These are phyloP conservation scores for Neelides sp. DNA, from an alignment of 1,140 invertebrate genomes.

Conservation along the genomic window DNA sequence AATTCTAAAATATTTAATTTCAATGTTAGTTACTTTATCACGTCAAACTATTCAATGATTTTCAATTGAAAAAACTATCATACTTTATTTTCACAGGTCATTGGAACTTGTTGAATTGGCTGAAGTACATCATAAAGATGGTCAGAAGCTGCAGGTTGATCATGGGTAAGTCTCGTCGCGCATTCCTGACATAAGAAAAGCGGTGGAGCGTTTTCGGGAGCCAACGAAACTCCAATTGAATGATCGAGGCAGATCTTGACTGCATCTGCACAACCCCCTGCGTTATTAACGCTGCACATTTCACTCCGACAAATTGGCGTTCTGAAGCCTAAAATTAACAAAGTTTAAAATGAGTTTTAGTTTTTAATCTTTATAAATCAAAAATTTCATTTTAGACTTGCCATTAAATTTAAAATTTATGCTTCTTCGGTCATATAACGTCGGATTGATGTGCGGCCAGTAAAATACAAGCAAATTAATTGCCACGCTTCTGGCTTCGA, in stretches of 20 bases:
- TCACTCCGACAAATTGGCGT: constrained; percentile 26
- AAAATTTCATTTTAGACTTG: constrained; percentile 38
- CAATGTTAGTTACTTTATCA: neutral
- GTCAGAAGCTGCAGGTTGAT: constrained; percentile 52
- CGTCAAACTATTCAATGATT: neutral
- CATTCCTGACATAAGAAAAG: constrained; percentile 93
- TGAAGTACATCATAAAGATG: constrained; percentile 81
- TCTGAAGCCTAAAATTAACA: constrained; percentile 20
- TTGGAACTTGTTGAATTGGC: constrained; percentile 85
- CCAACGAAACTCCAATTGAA: constrained; percentile 65
- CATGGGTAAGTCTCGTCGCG: constrained; percentile 66
- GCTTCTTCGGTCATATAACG: constrained; percentile 76
- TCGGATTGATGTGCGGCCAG: constrained; percentile 96
- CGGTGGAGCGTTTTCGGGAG: constrained; percentile 75
- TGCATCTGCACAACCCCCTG: constrained; percentile 47
- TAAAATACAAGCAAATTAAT: constrained; percentile 96
- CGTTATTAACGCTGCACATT: constrained; percentile 30
- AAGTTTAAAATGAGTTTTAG: too few species aligned
- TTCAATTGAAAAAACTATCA: constrained; percentile 14
- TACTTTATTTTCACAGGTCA: constrained; percentile 93
- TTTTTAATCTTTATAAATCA: too few species aligned
- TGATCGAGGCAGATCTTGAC: constrained; percentile 84
- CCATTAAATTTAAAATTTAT: constrained; percentile 80
- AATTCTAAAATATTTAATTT: constrained; percentile 59
- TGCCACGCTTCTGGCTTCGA: constrained; percentile 75